Evolutionary conservation across 2,888 invertebrate genomes (phyloP), one percentile per base, ranked within the genome.

Genomic region (Carabus problematicus): DNA sequence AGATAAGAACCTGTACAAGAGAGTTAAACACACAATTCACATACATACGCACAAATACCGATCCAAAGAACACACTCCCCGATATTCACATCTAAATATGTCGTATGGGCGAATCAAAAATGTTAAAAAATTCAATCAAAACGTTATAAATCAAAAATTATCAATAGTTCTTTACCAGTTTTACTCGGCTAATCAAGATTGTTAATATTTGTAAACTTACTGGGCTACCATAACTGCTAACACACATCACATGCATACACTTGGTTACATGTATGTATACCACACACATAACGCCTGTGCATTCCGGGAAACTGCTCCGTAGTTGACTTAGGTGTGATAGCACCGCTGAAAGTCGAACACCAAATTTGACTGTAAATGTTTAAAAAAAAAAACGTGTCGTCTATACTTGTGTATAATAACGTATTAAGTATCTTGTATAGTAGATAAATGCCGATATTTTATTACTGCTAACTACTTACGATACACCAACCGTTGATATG

Each of bases 371-470:
- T 61, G 61, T 61, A 29, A 45, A 59, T 59, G 42, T 59, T 41
- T 60, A 12, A 49, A 49, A n/a, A 14, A n/a, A 52, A 52, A 52
- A 14, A 4, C 29, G 55, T 60, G 60, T 66, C 64, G 64, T 66
- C 66, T 58, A 29, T 29, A 29, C 29, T 45, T 47, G 58, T 66
- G 58, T 43, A 39, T 56, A 8, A 66, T 49, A 59, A 47, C 55
- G 16, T 47, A 59, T 59, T 39, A 56, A n/a, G n/a, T n/a, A n/a
- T n/a, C n/a, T 47, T 66, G 39, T 59, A 59, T 60, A 67, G 60
- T 67, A 40, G 40, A 16, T 43, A 60, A 67, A 60, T 55, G 60
- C 60, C 62, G 43, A 69, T 69, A 69, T 69, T 69, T 69, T 69
- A 69, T 55, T 69, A 62, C 62, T 67, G 60, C 60, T 60, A 60